Conservation (phyloP, 1,140 invertebrate species). For the Aleiodes sp. region DNA sequence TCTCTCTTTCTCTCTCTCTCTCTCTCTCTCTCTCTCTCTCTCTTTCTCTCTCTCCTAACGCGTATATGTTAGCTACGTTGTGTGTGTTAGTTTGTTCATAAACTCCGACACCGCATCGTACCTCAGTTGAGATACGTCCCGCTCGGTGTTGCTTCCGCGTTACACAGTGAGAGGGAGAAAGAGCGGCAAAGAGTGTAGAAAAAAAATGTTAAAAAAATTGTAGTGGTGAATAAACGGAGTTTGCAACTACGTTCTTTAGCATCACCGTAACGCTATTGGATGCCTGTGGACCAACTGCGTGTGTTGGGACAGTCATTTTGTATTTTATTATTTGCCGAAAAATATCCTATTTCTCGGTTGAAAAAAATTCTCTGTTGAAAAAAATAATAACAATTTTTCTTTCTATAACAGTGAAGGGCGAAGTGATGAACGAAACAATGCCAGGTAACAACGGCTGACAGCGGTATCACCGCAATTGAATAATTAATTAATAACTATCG, state of each 20-base stretch:
- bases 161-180: not conserved
- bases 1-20: too few relatives aligned
- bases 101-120: not conserved
- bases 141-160: slow-evolving; percentile 25
- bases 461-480: not conserved
- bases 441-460: slow-evolving; percentile 24
- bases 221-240: too few relatives aligned
- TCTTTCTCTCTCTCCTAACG: too few relatives aligned
- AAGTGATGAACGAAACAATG: not conserved
- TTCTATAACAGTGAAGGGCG: not conserved
- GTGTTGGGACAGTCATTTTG: too few relatives aligned
- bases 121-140: slow-evolving; percentile 32
- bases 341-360: not conserved
- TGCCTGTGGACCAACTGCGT: too few relatives aligned
- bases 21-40: too few relatives aligned
- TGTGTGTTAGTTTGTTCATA: not conserved
- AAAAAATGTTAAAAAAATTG: too few relatives aligned
- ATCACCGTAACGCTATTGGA: too few relatives aligned
- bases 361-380: not conserved
- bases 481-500: not conserved
- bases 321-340: too few relatives aligned
- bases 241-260: too few relatives aligned
- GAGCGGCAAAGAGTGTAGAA: too few relatives aligned
- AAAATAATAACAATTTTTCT: too few relatives aligned
- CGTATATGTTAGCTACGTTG: not conserved